These are phyloP conservation scores for Anorthoa munda DNA, from an alignment of 2,888 invertebrate species.

Conservation along the genomic window DNA sequence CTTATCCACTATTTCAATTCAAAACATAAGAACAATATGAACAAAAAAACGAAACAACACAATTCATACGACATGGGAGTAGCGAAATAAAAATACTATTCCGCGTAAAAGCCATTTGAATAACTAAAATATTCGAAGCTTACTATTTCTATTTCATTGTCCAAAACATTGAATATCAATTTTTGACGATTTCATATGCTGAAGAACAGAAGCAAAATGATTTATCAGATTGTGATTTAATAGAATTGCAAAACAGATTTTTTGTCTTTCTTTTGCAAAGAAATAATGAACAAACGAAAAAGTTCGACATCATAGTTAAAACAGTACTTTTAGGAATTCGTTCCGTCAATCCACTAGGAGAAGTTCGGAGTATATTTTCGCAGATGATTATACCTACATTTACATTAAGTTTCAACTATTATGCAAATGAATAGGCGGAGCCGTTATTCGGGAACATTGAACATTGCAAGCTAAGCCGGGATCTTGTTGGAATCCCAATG, in stretches of 20 bases:
- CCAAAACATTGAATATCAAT: not conserved
- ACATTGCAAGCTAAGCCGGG: constrained; percentile 50
- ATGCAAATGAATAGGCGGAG: constrained; percentile 52
- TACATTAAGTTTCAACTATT: constrained; percentile 60
- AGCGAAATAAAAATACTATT: constrained; percentile 34
- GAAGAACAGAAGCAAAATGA: constrained; percentile 2
- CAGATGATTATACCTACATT: constrained; percentile 54
- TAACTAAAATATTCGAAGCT: constrained; percentile 28
- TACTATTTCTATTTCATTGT: constrained; percentile 18
- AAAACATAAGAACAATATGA: not conserved
- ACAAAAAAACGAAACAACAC: not conserved
- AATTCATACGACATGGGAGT: constrained; percentile 16
- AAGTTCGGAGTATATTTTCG: constrained; percentile 43
- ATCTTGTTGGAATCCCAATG: constrained; percentile 62
- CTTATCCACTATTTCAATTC: not conserved
- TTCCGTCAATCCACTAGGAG: constrained; percentile 3
- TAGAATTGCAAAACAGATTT: constrained; percentile 24
- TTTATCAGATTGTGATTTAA: constrained; percentile 10
- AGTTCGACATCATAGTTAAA: not conserved
- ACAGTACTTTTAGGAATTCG: not conserved
- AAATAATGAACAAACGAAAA: constrained; percentile 11
- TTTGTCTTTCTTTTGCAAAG: constrained; percentile 1
- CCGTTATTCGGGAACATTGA: constrained; percentile 49
- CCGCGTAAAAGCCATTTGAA: constrained; percentile 49
- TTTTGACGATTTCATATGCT: not conserved